A percentile compares a stretch with the other conserved stretches of the same genome.
Evolutionary conservation across 23 tunicate species (phyloP).

Genomic region (Trididemnum nubilum): DNA sequence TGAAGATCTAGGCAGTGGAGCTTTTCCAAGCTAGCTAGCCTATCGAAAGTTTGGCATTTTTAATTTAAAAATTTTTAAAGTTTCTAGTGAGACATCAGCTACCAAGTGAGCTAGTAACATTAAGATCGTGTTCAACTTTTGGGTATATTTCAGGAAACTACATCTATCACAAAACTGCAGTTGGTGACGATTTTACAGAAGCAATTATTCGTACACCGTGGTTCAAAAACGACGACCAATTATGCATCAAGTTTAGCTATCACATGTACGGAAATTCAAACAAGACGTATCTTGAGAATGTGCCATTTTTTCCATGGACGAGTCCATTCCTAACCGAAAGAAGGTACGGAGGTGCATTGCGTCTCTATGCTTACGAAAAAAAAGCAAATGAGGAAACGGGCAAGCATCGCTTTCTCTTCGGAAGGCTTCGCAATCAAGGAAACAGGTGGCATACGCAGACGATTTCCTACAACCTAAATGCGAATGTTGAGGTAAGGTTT

Average conservation of each 20-base stretch:
- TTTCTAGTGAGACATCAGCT: too few relatives aligned
- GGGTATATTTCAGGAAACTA: too few relatives aligned
- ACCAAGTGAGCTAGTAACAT: too few relatives aligned
- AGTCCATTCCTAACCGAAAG: too few relatives aligned
- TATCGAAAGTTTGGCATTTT: too few relatives aligned
- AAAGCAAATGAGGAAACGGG: constrained; percentile 51
- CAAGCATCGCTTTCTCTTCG: constrained; percentile 69
- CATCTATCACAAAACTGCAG: constrained; percentile 82
- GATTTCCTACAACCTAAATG: constrained; percentile 42
- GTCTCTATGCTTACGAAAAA: constrained; percentile 83
- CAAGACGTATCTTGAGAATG: too few relatives aligned
- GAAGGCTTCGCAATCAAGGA: constrained; percentile 69
- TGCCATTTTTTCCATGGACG: too few relatives aligned
- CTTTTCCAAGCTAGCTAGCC: too few relatives aligned
- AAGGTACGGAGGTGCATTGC: constrained; percentile 86
- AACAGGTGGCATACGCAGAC: constrained; percentile 50
- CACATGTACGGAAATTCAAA: constrained; percentile 84
- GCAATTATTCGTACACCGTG: constrained; percentile 90
- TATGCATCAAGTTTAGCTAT: constrained; percentile 64
- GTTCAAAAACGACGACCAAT: constrained; percentile 28
- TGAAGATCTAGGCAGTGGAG: too few relatives aligned
- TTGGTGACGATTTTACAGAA: constrained; percentile 64
- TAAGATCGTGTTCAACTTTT: too few relatives aligned
- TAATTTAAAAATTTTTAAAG: too few relatives aligned
- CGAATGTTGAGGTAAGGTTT: constrained; percentile 76